Percentiles rank a stretch among this genome's conserved stretches.
phyloP scores from a whole-genome alignment of 2,888 invertebrate species.

The Cephonodes hylas region DNA sequence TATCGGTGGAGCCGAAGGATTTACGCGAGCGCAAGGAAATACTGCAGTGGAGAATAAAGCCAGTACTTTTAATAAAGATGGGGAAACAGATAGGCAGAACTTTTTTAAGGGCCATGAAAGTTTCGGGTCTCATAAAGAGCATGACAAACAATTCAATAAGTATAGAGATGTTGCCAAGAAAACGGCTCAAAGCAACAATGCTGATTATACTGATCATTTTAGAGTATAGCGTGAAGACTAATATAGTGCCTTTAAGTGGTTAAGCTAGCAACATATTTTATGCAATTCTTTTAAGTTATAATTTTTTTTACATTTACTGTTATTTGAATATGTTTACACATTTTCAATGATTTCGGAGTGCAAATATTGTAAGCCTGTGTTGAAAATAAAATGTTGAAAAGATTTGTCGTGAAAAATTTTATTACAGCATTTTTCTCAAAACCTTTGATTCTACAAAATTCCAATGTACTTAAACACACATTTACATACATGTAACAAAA shows the following conservation, averaged over 20 bases:
- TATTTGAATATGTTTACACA: not conserved
- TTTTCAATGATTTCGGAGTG: not conserved
- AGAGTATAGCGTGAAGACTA: not conserved
- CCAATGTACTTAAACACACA: not conserved
- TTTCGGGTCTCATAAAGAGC: conserved; percentile 31
- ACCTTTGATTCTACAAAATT: not conserved
- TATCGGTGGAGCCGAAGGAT: conserved; percentile 50
- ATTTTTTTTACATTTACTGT: not conserved
- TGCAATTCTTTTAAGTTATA: not conserved
- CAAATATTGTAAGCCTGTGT: not conserved
- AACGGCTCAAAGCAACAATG: conserved; percentile 47
- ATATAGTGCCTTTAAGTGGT: not conserved
- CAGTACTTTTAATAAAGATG: conserved; percentile 35
- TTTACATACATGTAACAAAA: not conserved
- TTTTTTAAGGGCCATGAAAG: conserved; percentile 41
- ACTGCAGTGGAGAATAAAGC: conserved; percentile 40
- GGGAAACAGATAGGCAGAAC: conserved; percentile 32
- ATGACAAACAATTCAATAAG: conserved; percentile 40
- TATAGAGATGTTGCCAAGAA: conserved; percentile 53
- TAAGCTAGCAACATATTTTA: not conserved
- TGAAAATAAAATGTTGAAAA: not conserved
- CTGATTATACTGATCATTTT: conserved; percentile 42
- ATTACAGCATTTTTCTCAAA: not conserved
- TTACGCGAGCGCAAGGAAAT: conserved; percentile 45
- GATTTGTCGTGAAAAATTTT: not conserved